Conservation (phyloP, 1,140 invertebrate genomes). For the Antheraea mylitta region DNA sequence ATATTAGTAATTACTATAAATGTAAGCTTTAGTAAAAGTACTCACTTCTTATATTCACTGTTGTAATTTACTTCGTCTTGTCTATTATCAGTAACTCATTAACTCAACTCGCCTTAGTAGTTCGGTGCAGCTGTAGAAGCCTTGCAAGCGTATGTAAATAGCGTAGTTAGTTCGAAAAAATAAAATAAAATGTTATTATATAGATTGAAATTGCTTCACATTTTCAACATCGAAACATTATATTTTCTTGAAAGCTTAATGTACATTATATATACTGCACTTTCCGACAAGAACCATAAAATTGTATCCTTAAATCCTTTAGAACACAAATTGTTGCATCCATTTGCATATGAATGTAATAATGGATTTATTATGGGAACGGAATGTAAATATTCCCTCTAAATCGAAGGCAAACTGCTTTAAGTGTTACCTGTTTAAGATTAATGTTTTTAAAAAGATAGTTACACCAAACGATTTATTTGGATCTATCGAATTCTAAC, state of each 20-base stretch:
- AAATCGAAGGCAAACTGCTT: constrained; percentile 36
- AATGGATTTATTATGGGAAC: constrained; percentile 39
- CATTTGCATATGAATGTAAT: constrained; percentile 43
- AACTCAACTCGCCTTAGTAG: no score
- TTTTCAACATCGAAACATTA: no score
- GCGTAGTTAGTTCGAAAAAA: no score
- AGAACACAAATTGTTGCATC: constrained; percentile 36
- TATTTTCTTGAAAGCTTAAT: background rate
- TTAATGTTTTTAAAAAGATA: constrained; percentile 18
- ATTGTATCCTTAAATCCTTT: constrained; percentile 38
- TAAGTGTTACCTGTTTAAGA: constrained; percentile 10
- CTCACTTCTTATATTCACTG: no score
- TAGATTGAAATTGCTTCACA: no score
- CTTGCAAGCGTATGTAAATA: no score
- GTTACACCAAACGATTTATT: background rate
- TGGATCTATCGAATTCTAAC: background rate
- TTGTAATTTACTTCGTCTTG: no score
- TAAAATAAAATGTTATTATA: no score
- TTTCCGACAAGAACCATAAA: constrained; percentile 18
- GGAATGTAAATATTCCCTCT: constrained; percentile 36
- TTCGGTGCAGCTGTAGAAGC: no score
- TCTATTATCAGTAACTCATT: no score
- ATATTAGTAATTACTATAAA: no score
- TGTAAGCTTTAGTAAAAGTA: no score
- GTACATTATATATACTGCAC: background rate